Evolutionary conservation across 2,797 vertebrate genomes (phyloP).

Genomic region (Echeneis naucrates): DNA sequence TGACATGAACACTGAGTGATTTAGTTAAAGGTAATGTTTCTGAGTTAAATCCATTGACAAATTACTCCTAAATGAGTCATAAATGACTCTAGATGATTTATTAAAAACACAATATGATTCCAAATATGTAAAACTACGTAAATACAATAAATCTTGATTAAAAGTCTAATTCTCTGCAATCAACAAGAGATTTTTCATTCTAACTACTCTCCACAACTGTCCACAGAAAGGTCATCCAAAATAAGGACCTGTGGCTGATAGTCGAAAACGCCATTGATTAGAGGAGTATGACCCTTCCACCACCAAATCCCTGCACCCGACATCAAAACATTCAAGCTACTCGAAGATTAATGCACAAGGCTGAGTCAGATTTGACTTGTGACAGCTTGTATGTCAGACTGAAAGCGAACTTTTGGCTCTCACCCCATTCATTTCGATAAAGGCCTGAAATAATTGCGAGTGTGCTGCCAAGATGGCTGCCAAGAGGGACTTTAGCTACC

Average conservation of each 20-base stretch:
- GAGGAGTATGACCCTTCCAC: too few relatives aligned
- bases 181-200: background rate
- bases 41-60: conserved; percentile 15
- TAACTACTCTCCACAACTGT: background rate
- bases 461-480: too few relatives aligned
- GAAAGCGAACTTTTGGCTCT: too few relatives aligned
- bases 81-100: background rate
- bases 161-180: background rate
- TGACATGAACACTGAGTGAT: conserved; percentile 18
- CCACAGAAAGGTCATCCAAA: background rate
- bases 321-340: too few relatives aligned
- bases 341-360: too few relatives aligned
- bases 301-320: too few relatives aligned
- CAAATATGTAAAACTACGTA: background rate
- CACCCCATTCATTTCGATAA: too few relatives aligned
- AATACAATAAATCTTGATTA: conserved; percentile 3
- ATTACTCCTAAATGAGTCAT: conserved; percentile 37
- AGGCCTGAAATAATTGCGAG: too few relatives aligned
- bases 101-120: background rate
- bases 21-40: conserved; percentile 15
- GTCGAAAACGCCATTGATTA: too few relatives aligned
- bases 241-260: background rate
- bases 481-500: too few relatives aligned
- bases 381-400: too few relatives aligned
- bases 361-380: too few relatives aligned